Evolutionary conservation across 2,113 vertebrate genomes (phyloP), one percentile per base, ranked within the genome.

Genomic region (Lycaon pictus): DNA sequence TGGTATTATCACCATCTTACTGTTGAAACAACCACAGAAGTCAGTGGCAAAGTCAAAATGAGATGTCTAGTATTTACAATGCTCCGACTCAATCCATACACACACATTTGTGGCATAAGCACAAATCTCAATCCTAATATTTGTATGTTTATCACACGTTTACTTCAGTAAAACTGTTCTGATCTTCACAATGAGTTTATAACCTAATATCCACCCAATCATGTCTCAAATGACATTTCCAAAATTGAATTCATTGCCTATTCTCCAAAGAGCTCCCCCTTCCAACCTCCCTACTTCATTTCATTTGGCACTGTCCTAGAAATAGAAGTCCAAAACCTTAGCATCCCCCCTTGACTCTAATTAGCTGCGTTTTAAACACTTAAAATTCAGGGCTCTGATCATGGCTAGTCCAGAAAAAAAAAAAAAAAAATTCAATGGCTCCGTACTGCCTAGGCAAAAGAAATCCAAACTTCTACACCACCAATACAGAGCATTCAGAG

Each of bases 341-440:
- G 56, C 17, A 48, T 55, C 35, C 53, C 43, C 15, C 27, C 89
- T 35, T 91, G 72, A 71, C 12, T 93, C 69, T 60, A 48, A 79
- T 29, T 23, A 88, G 32, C 53, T 93, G 17, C 62, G 43, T 43
- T 43, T 43, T 77, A 65, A 95, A 93, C 27, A 92, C 80, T 95
- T 90, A 69, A 95, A 94, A 92, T 55, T 55, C 29, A 93, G 29
- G 69, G n/a, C 35, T 95, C 29, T 97, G 87, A 60, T 81, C 79
- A 80, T 11, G 27, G 60, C 72, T 88, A 5, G 22, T 53, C 53
- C 37, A 90, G 10, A 82, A 95, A 13, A 88, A 95, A 13, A 96
- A 29, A 29, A 69, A 60, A 19, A 19, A 60, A 81, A 77, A 37
- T 12, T 29, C 69, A 51, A 37, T 10, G 72, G 13, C 17, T 60